These are phyloP conservation scores for Tinea trinotella DNA, from an alignment of 2,888 invertebrate species.

Conservation along the genomic window DNA sequence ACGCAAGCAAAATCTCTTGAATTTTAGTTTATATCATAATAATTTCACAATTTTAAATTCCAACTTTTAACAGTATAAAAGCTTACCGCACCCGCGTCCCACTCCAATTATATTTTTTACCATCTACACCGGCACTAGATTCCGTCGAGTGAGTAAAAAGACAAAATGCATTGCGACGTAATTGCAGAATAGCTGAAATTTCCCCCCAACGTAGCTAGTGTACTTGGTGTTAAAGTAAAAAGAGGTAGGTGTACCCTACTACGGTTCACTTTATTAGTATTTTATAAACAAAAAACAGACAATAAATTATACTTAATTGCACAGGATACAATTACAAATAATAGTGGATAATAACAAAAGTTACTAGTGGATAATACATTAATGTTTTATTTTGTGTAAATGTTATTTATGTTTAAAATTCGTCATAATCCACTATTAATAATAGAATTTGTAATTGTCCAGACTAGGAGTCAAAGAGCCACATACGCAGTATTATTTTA, in stretches of 20 bases:
- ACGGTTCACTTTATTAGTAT: background rate
- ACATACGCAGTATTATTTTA: too few species aligned
- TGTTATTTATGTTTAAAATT: too few species aligned
- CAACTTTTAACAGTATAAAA: background rate
- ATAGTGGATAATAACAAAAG: too few species aligned
- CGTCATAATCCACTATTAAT: too few species aligned
- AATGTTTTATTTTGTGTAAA: too few species aligned
- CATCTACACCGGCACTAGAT: constrained; percentile 11
- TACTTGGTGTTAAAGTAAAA: constrained; percentile 14
- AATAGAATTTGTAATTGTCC: too few species aligned
- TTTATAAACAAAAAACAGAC: too few species aligned
- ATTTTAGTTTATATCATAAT: background rate
- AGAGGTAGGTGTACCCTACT: background rate
- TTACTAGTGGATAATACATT: too few species aligned
- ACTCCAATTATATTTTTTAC: constrained; percentile 15
- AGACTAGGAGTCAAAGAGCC: too few species aligned
- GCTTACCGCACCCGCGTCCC: background rate
- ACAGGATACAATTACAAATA: too few species aligned
- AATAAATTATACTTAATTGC: too few species aligned
- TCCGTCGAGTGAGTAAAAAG: constrained; percentile 17
- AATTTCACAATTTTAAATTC: background rate
- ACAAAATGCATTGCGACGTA: constrained; percentile 19
- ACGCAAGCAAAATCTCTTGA: too few species aligned
- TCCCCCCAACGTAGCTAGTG: background rate
- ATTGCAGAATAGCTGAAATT: constrained; percentile 19